Base-by-base conservation (phyloP, 2,888 invertebrate genomes). In the Drosophila ochracea region DNA sequence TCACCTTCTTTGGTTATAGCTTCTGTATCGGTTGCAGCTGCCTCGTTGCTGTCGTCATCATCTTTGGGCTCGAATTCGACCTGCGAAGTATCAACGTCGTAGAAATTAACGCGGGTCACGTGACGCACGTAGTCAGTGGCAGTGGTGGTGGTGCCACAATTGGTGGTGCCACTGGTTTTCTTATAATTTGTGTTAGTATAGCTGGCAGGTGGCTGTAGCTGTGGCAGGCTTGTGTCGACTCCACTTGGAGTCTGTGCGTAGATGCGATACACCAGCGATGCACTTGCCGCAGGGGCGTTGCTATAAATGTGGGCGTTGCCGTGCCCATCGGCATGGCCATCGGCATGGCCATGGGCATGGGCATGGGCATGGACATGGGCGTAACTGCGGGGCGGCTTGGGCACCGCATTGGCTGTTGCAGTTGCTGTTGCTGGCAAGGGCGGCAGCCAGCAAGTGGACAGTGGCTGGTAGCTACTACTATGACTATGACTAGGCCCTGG, bases 1-100 rank as follows among this genome's bases (percentile, higher is more conserved):
- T 95, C 93, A 97, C 97, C 97, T 95, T 97, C 97, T 96, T 97
- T 97, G 94, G 97, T 97, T 92, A 97, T 96, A 90, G 97, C 97
- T 94, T 96, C 95, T 80, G 97, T 96, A 91, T 96, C 96, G 59
- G 96, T 96, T 74, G 96, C 95, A 93, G 96, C 96, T 76, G 96
- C 96, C 93, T 95, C 95, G 63, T 84, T 87, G 80, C 81, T 80
- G 59, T 88, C 91, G 54, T 96, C 96, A 72, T 96, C 96, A 93
- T 95, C 95, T 89, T 91, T 92, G 82, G 91, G 83, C 82, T 91
- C 92, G 80, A 91, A 92, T 95, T 96, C 93, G 91, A 93, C 92
- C 93, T 93, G 93, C 89, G 93, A 93, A 93, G 93, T 93, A 93
- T 92, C 93, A 91, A 93, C 90, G 92, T 93, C 93, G 91, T 93